phyloP scores from a whole-genome alignment of 1,140 invertebrate species.

The Musca vetustissima region DNA sequence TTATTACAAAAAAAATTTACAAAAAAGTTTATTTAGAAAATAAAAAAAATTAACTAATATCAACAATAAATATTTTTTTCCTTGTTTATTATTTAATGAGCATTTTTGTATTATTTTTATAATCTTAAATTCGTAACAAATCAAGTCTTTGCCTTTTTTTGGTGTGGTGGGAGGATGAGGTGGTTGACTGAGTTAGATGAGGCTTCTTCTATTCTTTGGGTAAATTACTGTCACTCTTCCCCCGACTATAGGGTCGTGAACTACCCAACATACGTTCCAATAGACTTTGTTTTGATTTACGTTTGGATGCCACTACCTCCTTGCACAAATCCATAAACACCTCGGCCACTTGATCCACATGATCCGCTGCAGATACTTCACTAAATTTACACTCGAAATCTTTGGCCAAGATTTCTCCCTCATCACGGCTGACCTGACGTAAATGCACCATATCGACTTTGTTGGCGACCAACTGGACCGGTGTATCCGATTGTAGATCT shows the following conservation, averaged over 20 bases:
- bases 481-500: conserved; percentile 69
- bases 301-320: conserved; percentile 73
- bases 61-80: too few relatives aligned
- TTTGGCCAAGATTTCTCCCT: conserved; percentile 85
- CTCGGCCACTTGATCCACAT: conserved; percentile 76
- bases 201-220: conserved; percentile 69
- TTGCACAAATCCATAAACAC: conserved; percentile 83
- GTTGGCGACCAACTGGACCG: conserved; percentile 70
- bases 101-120: too few relatives aligned
- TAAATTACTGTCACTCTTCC: conserved; percentile 82
- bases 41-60: too few relatives aligned
- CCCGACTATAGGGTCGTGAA: conserved; percentile 72
- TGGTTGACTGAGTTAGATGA: too few relatives aligned
- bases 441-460: conserved; percentile 92
- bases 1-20: too few relatives aligned
- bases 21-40: too few relatives aligned
- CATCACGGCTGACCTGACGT: conserved; percentile 83
- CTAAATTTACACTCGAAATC: conserved; percentile 84
- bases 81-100: too few relatives aligned
- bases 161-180: too few relatives aligned
- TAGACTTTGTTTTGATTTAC: conserved; percentile 82
- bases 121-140: too few relatives aligned
- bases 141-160: too few relatives aligned
- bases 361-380: conserved; percentile 88
- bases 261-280: conserved; percentile 78